A percentile compares a stretch with the other conserved stretches of the same genome.
Conservation (phyloP, 2,113 vertebrate genomes). For the Marmota monax region DNA sequence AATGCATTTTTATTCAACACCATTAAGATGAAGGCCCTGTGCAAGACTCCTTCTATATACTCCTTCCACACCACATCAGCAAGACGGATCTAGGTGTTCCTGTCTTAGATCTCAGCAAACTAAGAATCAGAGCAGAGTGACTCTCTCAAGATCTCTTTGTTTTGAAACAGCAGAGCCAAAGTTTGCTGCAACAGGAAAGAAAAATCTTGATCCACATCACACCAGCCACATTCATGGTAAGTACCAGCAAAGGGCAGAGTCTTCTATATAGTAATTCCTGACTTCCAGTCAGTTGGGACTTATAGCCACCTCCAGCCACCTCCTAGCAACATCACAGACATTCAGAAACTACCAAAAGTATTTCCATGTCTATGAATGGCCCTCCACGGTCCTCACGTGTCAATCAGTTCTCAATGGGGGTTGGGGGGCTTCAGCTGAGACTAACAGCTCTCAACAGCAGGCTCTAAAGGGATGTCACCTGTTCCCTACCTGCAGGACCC, state of each 20-base stretch:
- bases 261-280: accelerated
- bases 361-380: background rate
- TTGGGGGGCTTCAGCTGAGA: background rate
- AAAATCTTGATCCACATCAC: too few relatives aligned
- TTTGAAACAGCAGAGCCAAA: background rate
- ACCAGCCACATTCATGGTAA: background rate
- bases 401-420: background rate
- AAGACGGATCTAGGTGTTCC: background rate
- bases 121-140: background rate
- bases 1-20: background rate
- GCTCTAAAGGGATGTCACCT: background rate
- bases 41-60: background rate
- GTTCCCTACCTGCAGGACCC: background rate
- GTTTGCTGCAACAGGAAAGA: background rate
- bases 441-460: background rate
- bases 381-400: background rate
- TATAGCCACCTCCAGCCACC: background rate
- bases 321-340: background rate
- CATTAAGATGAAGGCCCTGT: too few relatives aligned
- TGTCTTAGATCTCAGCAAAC: background rate
- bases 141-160: background rate
- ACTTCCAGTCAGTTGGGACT: background rate
- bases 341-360: background rate
- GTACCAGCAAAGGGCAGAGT: background rate
- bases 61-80: background rate